These are phyloP conservation scores for Autographa gamma DNA, from an alignment of 2,888 invertebrate species.

Conservation along the genomic window DNA sequence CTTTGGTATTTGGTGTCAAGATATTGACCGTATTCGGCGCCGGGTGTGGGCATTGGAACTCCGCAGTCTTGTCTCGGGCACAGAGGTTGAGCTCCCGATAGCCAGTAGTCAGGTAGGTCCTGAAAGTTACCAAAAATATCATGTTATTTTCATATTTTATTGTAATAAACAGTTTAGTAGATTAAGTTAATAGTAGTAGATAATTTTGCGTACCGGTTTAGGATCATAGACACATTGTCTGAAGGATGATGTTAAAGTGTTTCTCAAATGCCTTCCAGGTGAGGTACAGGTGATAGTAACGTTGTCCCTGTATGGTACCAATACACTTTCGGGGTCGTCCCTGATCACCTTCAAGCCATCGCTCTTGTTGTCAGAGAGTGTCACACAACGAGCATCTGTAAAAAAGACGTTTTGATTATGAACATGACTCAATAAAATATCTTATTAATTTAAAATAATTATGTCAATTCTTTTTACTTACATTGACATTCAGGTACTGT, in stretches of 20 bases:
- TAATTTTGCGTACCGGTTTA: slow-evolving; percentile 89
- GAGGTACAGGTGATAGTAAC: slow-evolving; percentile 95
- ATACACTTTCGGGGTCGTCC: slow-evolving; percentile 94
- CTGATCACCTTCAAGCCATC: slow-evolving; percentile 94
- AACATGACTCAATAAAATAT: not conserved
- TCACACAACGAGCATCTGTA: slow-evolving; percentile 96
- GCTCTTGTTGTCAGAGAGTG: slow-evolving; percentile 95
- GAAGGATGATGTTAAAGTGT: slow-evolving; percentile 95
- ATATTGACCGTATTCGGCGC: slow-evolving; percentile 97
- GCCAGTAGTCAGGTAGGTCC: slow-evolving; percentile 97
- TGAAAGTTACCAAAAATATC: slow-evolving; percentile 65
- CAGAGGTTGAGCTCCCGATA: slow-evolving; percentile 95
- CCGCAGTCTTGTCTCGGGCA: slow-evolving; percentile 97
- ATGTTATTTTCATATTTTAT: not conserved
- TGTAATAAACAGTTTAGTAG: not conserved
- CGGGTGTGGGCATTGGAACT: slow-evolving; percentile 96
- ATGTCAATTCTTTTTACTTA: slow-evolving; percentile 84
- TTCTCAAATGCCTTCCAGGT: slow-evolving; percentile 93
- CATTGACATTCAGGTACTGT: slow-evolving; percentile 97
- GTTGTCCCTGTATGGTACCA: slow-evolving; percentile 96
- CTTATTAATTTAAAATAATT: not conserved
- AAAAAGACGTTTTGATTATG: slow-evolving; percentile 39
- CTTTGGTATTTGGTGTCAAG: slow-evolving; percentile 97
- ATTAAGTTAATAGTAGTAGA: not conserved
- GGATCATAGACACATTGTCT: slow-evolving; percentile 99